Base-by-base conservation (phyloP, 2,113 vertebrate species). In the Noturus placidus region DNA sequence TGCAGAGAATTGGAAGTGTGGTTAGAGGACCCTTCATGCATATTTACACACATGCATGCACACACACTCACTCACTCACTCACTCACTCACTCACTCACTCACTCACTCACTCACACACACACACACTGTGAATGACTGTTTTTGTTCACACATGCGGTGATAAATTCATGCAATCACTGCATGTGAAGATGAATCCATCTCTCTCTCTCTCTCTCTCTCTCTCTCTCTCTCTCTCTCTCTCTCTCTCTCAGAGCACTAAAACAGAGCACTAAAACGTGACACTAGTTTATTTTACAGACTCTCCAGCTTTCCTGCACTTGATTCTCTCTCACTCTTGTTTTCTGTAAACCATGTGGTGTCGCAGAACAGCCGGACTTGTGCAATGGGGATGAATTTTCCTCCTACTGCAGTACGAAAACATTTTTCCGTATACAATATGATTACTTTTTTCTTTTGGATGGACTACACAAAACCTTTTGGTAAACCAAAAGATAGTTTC, bases 251-350 rank as follows among this genome's bases (percentile, higher is more conserved):
- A 50, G 46, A 50, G 46, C 46, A 50, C 46, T 50, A 50, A 50
- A 81, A 19, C 54, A 83, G 50, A 87, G 80, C 87, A 77, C 59
- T 42, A 78, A 52, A 90, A 83, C 78, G 79, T 88, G 84, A 89
- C 91, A 80, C 72, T 67, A 57, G 88, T 93, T 89, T 88, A 83
- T 89, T 83, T 87, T 80, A 89, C 87, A 82, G 33, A 65, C 80
- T 86, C 88, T 61, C 85, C 82, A 83, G 80, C 67, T 83, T 59
- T 83, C 79, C 54, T 89, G 85, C 33, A 74, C 27, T 78, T 83
- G 30, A 57, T 85, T 76, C 81, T 35, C 54, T 15, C 57, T 25
- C 80, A 65, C 50, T 70, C 72, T 67, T 59, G 81, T 69, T 77
- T 56, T 67, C n/a, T 14, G 6, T 79, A 63, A 63, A 61, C 35